phyloP scores from a whole-genome alignment of 2,113 vertebrate genomes.

The Balaeniceps rex region DNA sequence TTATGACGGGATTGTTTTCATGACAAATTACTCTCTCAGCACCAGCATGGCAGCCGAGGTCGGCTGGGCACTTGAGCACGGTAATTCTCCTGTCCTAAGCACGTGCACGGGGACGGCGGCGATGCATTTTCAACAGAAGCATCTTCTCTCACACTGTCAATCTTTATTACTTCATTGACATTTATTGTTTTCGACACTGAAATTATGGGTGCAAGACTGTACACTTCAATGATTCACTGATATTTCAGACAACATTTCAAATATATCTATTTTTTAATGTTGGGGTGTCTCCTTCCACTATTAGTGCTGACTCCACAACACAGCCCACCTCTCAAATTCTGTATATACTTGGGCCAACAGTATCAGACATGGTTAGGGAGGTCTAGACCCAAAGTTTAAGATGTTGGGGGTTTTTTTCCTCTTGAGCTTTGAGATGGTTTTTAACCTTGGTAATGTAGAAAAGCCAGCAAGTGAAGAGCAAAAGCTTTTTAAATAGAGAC shows the following conservation, averaged over 20 bases:
- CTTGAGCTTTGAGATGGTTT: background rate
- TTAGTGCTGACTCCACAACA: background rate
- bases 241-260: background rate
- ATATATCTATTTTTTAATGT: background rate
- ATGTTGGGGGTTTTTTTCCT: accelerated
- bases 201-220: background rate
- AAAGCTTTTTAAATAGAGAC: background rate
- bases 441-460: background rate
- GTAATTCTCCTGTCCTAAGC: background rate
- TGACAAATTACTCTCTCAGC: background rate
- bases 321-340: background rate
- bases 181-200: background rate
- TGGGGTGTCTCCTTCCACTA: background rate
- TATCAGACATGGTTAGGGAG: background rate
- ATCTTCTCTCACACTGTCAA: background rate
- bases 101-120: accelerated
- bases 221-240: background rate
- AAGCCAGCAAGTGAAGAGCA: background rate
- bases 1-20: background rate
- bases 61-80: background rate
- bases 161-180: background rate
- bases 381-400: background rate
- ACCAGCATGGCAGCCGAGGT: accelerated
- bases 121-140: background rate
- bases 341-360: background rate